phyloP scores from a whole-genome alignment of 1,140 invertebrate genomes.

The Atta texana region DNA sequence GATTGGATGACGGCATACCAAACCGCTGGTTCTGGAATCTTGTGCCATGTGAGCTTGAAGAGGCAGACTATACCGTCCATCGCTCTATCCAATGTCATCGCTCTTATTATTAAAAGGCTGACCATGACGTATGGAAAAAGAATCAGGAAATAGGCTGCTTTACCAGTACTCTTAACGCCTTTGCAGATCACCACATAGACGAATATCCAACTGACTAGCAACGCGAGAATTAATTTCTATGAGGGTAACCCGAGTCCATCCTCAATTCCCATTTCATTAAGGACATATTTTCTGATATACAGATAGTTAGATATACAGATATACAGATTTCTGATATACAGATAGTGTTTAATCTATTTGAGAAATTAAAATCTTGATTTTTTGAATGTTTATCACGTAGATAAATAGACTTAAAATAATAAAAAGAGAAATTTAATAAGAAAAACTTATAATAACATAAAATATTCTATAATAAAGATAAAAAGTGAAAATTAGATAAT shows the following conservation, averaged over 20 bases:
- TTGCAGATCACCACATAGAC: conserved; percentile 92
- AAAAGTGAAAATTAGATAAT: neutral
- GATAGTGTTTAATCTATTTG: neutral
- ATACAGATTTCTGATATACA: conserved; percentile 83
- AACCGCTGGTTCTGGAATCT: too few relatives aligned
- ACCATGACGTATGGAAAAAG: conserved; percentile 94
- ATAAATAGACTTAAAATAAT: neutral
- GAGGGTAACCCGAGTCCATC: conserved; percentile 91
- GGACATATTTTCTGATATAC: conserved; percentile 88
- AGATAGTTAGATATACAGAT: neutral
- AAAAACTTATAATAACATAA: neutral
- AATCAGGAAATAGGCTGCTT: conserved; percentile 93
- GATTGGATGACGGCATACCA: conserved; percentile 84
- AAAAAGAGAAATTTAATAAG: neutral
- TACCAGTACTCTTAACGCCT: conserved; percentile 93
- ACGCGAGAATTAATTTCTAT: conserved; percentile 91
- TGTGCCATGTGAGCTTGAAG: too few relatives aligned
- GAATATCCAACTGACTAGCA: conserved; percentile 91
- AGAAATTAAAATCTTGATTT: neutral
- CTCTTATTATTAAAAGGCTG: conserved; percentile 89
- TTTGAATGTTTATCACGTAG: neutral
- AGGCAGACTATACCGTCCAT: conserved; percentile 88
- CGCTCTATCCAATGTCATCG: conserved; percentile 89
- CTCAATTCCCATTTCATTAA: conserved; percentile 89
- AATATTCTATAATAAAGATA: conserved; percentile 15